A percentile compares a stretch with the other conserved stretches of the same genome.
Conservation (phyloP, 2,888 invertebrate genomes). For the Volucella inflata region DNA sequence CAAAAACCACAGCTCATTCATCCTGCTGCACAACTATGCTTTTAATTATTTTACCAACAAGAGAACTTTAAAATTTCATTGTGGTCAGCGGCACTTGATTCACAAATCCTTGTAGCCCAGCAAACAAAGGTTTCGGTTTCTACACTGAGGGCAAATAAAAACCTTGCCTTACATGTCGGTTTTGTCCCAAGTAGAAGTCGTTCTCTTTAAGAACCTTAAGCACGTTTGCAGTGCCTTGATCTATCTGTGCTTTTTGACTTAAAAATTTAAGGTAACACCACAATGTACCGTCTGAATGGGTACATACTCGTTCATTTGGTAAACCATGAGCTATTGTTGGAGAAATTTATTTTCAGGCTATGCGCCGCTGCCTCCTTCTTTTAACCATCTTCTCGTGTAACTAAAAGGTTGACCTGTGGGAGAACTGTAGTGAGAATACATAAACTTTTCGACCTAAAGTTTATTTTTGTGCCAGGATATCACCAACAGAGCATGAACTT, state of each 20-base stretch:
- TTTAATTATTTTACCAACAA: slow-evolving; percentile 42
- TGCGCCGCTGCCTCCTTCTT: background rate
- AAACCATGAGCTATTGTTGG: slow-evolving; percentile 36
- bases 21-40: slow-evolving; percentile 4
- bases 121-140: background rate
- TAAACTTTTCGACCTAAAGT: slow-evolving; percentile 52
- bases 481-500: slow-evolving; percentile 32
- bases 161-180: background rate
- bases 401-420: slow-evolving; percentile 36
- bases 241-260: too few species aligned
- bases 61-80: slow-evolving; percentile 49
- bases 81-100: slow-evolving; percentile 40
- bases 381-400: slow-evolving; percentile 45
- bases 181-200: too few species aligned
- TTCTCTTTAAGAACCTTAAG: too few species aligned
- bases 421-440: slow-evolving; percentile 10
- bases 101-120: background rate
- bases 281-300: background rate
- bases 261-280: too few species aligned
- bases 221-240: too few species aligned
- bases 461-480: slow-evolving; percentile 21
- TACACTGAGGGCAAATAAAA: background rate
- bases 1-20: slow-evolving; percentile 45
- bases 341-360: slow-evolving; percentile 25
- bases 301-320: slow-evolving; percentile 2